Conservation (phyloP, 2,113 vertebrate genomes). For the Oenanthe oenanthe region DNA sequence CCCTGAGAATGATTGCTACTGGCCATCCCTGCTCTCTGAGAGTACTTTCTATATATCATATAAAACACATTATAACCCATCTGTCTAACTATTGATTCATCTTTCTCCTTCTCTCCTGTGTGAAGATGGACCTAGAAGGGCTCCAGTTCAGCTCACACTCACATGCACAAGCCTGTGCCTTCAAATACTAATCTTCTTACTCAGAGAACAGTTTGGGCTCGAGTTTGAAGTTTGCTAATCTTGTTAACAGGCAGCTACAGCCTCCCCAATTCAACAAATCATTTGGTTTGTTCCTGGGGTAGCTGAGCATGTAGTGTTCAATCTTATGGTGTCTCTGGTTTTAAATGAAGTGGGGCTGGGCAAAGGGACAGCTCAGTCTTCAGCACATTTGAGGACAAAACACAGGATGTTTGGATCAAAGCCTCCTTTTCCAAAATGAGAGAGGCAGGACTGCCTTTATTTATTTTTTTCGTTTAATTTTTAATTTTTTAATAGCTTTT, state of each 20-base stretch:
- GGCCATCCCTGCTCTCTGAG: constrained; percentile 2
- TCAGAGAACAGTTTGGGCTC: neutral
- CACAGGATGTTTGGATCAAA: neutral
- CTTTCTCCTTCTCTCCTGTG: neutral
- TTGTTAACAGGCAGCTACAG: neutral
- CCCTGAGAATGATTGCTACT: constrained; percentile 19
- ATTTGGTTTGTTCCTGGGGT: neutral
- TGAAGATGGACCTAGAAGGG: neutral
- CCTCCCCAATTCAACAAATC: neutral
- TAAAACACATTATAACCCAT: constrained; percentile 43
- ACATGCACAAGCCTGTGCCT: neutral
- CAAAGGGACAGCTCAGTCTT: neutral
- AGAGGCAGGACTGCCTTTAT: accelerated
- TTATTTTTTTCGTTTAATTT: neutral
- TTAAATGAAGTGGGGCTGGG: neutral
- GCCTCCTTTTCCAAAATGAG: neutral
- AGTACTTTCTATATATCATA: constrained; percentile 52
- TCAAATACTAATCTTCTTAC: neutral
- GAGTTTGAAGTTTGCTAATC: neutral
- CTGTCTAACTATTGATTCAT: constrained; percentile 41
- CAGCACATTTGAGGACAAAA: neutral
- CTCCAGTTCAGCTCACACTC: neutral
- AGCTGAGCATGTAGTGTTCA: neutral
- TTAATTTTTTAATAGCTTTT: neutral
- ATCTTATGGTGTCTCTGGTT: neutral